Conservation (phyloP, 2,888 invertebrate genomes). For the Drosophila paramelanica region DNA sequence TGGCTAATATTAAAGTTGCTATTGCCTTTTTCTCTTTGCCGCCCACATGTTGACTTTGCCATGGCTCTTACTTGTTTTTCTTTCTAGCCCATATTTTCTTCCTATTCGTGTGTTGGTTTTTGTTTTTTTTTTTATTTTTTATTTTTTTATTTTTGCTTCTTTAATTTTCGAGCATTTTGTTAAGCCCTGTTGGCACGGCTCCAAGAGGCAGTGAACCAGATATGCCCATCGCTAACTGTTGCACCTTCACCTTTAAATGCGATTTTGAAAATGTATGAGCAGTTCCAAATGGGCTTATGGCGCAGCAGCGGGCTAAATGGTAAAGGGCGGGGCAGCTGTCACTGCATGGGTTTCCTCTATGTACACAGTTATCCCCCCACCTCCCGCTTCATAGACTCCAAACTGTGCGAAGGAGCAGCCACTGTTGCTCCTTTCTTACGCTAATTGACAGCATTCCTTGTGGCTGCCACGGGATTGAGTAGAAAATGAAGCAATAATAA, state of each 20-base stretch:
- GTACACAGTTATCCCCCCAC: not conserved
- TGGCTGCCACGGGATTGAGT: conserved; percentile 23
- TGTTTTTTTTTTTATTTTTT: not conserved
- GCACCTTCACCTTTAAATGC: conserved; percentile 78
- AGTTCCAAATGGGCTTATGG: conserved; percentile 73
- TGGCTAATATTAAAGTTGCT: conserved; percentile 41
- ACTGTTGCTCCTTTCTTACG: conserved; percentile 49
- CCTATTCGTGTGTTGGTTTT: not conserved
- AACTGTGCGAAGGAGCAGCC: conserved; percentile 23
- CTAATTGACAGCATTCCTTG: conserved; percentile 57
- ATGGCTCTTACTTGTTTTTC: conserved; percentile 12
- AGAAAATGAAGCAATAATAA: conserved; percentile 74
- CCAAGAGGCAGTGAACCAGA: conserved; percentile 62
- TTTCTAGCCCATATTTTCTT: conserved; percentile 48
- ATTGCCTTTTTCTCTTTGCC: conserved; percentile 13
- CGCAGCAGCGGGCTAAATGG: conserved; percentile 11
- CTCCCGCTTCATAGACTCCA: not conserved
- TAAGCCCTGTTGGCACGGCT: conserved; percentile 57
- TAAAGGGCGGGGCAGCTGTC: conserved; percentile 26
- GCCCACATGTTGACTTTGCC: conserved; percentile 34
- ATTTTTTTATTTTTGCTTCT: conserved; percentile 12
- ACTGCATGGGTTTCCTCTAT: conserved; percentile 60
- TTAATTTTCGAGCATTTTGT: conserved; percentile 52
- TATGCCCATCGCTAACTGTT: conserved; percentile 68
- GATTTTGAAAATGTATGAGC: conserved; percentile 78